Percentiles rank a stretch among this genome's conserved stretches.
Conservation (phyloP, 2,797 vertebrate species). For the Eulemur albifrons region DNA sequence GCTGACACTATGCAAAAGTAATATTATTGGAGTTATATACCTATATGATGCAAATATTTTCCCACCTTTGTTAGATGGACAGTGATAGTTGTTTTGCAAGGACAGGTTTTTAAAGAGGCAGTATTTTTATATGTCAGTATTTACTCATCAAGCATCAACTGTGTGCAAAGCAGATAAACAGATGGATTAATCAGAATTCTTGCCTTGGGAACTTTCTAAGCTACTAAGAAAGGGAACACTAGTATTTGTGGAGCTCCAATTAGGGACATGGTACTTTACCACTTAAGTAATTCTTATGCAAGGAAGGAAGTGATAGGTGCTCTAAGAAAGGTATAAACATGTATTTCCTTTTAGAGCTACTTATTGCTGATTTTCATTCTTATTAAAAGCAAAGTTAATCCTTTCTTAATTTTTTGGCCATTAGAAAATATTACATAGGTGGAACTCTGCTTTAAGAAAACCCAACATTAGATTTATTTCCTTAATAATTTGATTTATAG, state of each 20-base stretch:
- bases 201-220: neutral
- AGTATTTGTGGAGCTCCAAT: neutral
- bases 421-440: slow-evolving; percentile 32
- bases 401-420: slow-evolving; percentile 21
- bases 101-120: neutral
- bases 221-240: neutral
- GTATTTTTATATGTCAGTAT: slow-evolving; percentile 36
- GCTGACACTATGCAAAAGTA: neutral
- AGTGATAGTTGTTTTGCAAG: slow-evolving; percentile 36
- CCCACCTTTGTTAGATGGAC: neutral
- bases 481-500: neutral
- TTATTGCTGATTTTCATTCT: slow-evolving; percentile 31
- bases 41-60: neutral
- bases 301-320: slow-evolving; percentile 32
- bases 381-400: slow-evolving; percentile 27
- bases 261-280: neutral
- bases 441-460: slow-evolving; percentile 45
- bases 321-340: slow-evolving; percentile 25
- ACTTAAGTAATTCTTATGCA: neutral
- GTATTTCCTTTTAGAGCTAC: slow-evolving; percentile 36
- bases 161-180: slow-evolving; percentile 42
- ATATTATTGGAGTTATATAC: neutral
- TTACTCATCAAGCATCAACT: slow-evolving; percentile 46
- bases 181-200: slow-evolving; percentile 49
- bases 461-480: slow-evolving; percentile 14